Conservation (phyloP, 35 echinoderm and acorn worm genomes). For the Lytechinus variegatus region DNA sequence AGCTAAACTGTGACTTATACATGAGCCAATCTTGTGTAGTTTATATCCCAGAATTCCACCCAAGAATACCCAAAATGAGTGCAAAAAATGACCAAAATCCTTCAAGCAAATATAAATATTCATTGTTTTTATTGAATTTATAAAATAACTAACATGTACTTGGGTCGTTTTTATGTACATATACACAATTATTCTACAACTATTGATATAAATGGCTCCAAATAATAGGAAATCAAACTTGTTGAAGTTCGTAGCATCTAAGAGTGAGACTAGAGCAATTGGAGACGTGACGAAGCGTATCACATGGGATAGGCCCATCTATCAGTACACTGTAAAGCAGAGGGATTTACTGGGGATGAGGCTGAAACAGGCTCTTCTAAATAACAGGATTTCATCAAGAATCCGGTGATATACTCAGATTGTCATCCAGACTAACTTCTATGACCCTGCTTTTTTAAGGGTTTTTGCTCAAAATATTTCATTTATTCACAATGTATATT, state of each 20-base stretch:
- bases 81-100: no score
- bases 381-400: not conserved
- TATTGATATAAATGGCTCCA: no score
- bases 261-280: not conserved
- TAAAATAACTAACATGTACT: no score
- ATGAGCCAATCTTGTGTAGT: no score
- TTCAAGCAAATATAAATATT: no score
- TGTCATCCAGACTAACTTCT: conserved; percentile 11
- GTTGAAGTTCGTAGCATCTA: not conserved
- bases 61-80: no score
- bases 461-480: not conserved
- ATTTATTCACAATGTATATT: not conserved
- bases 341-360: not conserved
- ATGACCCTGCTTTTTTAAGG: not conserved
- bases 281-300: not conserved
- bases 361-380: not conserved
- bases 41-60: no score
- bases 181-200: no score
- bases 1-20: no score
- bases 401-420: not conserved
- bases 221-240: no score
- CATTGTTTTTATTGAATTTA: no score
- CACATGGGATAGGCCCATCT: not conserved
- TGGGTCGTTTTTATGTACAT: no score
- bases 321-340: not conserved